Conservation (phyloP, 2,888 invertebrate species). For the Zelleria hepariella region DNA sequence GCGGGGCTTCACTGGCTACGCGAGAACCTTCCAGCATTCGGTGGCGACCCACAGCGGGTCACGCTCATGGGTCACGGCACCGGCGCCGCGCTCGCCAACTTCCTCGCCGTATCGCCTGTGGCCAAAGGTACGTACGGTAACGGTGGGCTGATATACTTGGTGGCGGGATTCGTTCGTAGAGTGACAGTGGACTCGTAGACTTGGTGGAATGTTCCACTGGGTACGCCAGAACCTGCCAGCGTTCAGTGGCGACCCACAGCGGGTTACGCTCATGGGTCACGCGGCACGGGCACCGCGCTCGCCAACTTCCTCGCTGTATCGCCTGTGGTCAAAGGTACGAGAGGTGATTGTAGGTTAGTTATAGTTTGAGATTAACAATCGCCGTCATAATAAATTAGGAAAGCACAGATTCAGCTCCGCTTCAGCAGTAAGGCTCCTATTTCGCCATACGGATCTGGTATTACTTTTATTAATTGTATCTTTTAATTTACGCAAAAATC, state of each 20-base stretch:
- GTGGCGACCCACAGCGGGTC: constrained; percentile 93
- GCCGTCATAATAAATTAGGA: too few species aligned
- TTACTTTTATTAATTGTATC: too few species aligned
- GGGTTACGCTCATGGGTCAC: constrained; percentile 95
- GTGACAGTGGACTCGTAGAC: constrained; percentile 93
- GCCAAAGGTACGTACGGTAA: constrained; percentile 81
- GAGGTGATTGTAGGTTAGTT: too few species aligned
- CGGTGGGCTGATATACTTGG: too few species aligned
- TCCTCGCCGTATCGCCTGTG: constrained; percentile 95
- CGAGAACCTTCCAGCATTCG: constrained; percentile 95
- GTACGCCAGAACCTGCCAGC: constrained; percentile 93
- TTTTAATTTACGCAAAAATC: too few species aligned
- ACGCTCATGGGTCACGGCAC: constrained; percentile 97
- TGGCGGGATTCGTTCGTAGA: too few species aligned
- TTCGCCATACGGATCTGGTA: too few species aligned
- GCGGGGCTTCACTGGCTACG: constrained; percentile 97
- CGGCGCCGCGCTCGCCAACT: constrained; percentile 96
- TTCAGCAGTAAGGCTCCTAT: too few species aligned
- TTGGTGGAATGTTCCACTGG: constrained; percentile 96
- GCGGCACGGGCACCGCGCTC: constrained; percentile 96
- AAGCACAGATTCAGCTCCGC: too few species aligned
- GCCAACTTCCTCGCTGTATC: constrained; percentile 97
- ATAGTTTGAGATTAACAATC: too few species aligned
- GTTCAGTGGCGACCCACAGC: constrained; percentile 95
- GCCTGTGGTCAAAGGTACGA: constrained; percentile 90